Conservation (phyloP, 2,888 invertebrate species). For the Meteorus colon region DNA sequence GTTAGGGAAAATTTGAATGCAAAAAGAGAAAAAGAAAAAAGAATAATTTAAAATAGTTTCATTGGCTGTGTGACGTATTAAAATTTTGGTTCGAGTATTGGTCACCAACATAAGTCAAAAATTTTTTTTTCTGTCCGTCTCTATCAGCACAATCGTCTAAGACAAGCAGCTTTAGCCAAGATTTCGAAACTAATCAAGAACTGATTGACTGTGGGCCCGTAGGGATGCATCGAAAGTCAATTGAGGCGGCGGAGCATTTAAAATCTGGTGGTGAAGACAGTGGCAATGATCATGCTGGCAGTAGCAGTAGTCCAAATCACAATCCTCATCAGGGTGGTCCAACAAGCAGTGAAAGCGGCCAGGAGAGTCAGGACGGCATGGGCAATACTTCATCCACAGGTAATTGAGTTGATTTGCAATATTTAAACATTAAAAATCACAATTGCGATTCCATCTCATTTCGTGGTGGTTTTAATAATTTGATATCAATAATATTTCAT, state of each 20-base stretch:
- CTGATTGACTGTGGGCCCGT: slow-evolving; percentile 74
- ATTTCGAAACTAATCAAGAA: slow-evolving; percentile 73
- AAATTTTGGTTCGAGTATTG: background rate
- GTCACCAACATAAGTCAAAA: slow-evolving; percentile 23
- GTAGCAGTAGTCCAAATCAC: slow-evolving; percentile 67
- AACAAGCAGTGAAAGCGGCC: slow-evolving; percentile 70
- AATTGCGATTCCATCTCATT: background rate
- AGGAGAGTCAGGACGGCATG: slow-evolving; percentile 71
- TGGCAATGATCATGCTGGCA: slow-evolving; percentile 75
- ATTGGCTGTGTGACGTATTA: slow-evolving; percentile 7
- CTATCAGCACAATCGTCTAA: slow-evolving; percentile 73
- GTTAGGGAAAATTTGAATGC: background rate
- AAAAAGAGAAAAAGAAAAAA: slow-evolving; percentile 26
- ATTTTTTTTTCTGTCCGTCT: slow-evolving; percentile 71
- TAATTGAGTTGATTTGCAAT: slow-evolving; percentile 47
- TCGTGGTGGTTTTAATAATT: no score
- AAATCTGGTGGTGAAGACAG: slow-evolving; percentile 85
- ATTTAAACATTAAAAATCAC: background rate
- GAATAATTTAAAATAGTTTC: slow-evolving; percentile 4
- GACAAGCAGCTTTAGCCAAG: slow-evolving; percentile 73
- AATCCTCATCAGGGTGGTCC: slow-evolving; percentile 70
- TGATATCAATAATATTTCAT: slow-evolving; percentile 10
- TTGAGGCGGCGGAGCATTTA: slow-evolving; percentile 97
- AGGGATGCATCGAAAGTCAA: slow-evolving; percentile 99
- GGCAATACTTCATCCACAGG: slow-evolving; percentile 67